Evolutionary conservation across 2,113 vertebrate species (phyloP), one percentile per base, ranked within the genome.

Genomic region (Cynoglossus semilaevis): DNA sequence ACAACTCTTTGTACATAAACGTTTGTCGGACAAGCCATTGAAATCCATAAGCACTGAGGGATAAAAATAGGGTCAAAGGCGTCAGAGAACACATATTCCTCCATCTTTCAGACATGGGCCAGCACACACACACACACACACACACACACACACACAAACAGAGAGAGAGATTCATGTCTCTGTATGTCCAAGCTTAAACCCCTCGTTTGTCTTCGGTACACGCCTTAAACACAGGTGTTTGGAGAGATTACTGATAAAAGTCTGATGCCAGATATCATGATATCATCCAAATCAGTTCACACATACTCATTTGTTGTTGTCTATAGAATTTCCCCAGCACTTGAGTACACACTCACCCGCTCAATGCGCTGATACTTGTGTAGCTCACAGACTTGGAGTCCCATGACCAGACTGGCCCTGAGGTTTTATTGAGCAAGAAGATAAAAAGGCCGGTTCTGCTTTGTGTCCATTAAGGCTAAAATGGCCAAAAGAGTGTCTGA

Each of bases 171-270:
- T 67, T 57, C 4, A 74, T 81, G 70, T 72, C 58, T 58, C 45
- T 58, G 63, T 42, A 47, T 53, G 73, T 79, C 67, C 60, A 69
- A 67, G 63, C 63, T 80, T 72, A 85, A 83, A 71, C 63, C 65
- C 51, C 62, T 81, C 77, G 17, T 88, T 81, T 57, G 83, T 88
- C 80, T 83, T 80, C 52, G 38, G 72, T 73, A 76, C 75, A 70
- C 72, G 76, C 78, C 79, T 86, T 88, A 86, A 86, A 88, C 84
- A 86, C 86, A 88, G 84, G 84, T 88, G 86, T 69, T 86, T 76
- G 71, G 82, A 84, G 66, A 59, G 69, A 40, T 68, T 59, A 71
- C 72, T 80, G 70, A 67, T 45, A n/a, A n/a, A n/a, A 66, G 22
- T 55, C 47, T 1, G 57, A 72, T 52, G 80, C 79, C 81, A 83